phyloP scores from a whole-genome alignment of 2,113 vertebrate species.

The Lucifuga dentata region DNA sequence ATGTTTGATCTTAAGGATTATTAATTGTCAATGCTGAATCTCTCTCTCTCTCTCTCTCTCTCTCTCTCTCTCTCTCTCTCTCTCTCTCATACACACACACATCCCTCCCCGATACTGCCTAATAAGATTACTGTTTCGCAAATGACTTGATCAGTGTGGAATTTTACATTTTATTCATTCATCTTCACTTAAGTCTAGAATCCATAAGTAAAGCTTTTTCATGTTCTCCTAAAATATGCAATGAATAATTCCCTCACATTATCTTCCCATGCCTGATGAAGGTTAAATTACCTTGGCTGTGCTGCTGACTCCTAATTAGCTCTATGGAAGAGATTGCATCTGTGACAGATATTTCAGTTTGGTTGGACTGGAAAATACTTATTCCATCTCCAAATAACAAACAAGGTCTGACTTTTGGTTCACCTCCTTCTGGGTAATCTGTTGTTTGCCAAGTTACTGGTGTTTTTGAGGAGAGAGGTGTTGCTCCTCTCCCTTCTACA shows the following conservation, averaged over 20 bases:
- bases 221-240: conserved; percentile 67
- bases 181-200: conserved; percentile 47
- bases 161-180: conserved; percentile 56
- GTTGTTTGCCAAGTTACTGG: conserved; percentile 71
- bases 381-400: conserved; percentile 56
- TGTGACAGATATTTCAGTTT: conserved; percentile 54
- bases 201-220: conserved; percentile 67
- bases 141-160: conserved; percentile 36
- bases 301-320: conserved; percentile 73
- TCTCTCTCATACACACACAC: too few relatives aligned
- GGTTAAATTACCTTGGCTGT: conserved; percentile 72
- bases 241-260: conserved; percentile 77
- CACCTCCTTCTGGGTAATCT: conserved; percentile 62
- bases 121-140: conserved; percentile 42
- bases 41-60: conserved; percentile 2
- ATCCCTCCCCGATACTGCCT: background rate
- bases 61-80: background rate
- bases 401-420: conserved; percentile 61
- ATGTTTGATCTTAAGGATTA: conserved; percentile 56
- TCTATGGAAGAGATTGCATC: conserved; percentile 49
- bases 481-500: conserved; percentile 38
- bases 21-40: conserved; percentile 51
- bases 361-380: conserved; percentile 22
- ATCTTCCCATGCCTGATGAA: conserved; percentile 69
- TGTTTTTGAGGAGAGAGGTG: conserved; percentile 53